phyloP scores from a whole-genome alignment of 1,140 invertebrate species.

The Triops longicaudatus region DNA sequence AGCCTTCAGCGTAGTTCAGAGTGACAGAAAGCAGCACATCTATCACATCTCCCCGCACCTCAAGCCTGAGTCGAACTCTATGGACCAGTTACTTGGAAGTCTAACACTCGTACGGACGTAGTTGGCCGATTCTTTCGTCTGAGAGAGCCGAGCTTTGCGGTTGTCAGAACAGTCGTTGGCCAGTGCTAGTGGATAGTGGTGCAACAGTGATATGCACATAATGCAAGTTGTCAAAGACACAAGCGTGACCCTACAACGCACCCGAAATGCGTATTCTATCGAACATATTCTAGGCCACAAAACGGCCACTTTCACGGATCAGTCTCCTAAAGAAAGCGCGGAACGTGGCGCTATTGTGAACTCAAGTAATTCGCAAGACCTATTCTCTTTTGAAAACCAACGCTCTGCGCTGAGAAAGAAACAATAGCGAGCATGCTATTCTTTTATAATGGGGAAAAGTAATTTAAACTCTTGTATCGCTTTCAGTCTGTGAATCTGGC shows the following conservation, averaged over 20 bases:
- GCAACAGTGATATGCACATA: not conserved
- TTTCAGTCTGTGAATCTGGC: not conserved
- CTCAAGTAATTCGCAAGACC: not conserved
- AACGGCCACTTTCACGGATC: not conserved
- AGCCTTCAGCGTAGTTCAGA: slow-evolving; percentile 3
- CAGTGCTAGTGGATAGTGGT: not conserved
- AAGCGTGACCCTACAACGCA: not conserved
- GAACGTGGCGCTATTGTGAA: not conserved
- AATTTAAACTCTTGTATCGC: not conserved
- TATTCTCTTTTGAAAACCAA: not conserved
- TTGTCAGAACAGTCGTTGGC: too few species aligned
- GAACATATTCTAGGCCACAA: not conserved
- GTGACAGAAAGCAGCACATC: slow-evolving; percentile 14
- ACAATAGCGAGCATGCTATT: too few species aligned
- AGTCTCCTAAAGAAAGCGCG: not conserved
- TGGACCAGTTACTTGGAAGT: slow-evolving; percentile 10
- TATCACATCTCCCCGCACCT: not conserved
- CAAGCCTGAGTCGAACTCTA: not conserved
- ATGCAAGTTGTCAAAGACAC: not conserved
- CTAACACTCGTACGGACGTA: not conserved
- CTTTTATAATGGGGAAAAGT: not conserved
- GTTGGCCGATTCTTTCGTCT: not conserved
- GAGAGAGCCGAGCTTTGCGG: not conserved
- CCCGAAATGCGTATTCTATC: not conserved
- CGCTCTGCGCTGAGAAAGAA: not conserved